Conservation (phyloP, 2,797 vertebrate species). For the Notamacropus eugenii region DNA sequence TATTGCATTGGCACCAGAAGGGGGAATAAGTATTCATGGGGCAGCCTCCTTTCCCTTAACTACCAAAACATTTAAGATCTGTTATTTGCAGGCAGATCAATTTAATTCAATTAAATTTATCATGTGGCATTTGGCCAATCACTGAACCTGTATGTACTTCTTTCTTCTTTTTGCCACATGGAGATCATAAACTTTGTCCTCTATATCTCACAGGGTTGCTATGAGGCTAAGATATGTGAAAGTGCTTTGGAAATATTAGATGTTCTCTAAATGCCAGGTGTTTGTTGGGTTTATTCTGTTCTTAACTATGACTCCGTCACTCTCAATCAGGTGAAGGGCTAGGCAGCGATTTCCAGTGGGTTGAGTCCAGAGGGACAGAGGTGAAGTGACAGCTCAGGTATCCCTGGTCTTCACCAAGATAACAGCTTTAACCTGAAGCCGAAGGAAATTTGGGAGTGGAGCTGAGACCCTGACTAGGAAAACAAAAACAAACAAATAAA, state of each 20-base stretch:
- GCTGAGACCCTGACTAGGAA: neutral
- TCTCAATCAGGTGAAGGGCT: neutral
- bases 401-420: too few relatives aligned
- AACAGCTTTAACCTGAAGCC: neutral
- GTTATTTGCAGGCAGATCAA: neutral
- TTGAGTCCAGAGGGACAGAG: conserved; percentile 1
- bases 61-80: neutral
- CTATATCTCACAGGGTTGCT: neutral
- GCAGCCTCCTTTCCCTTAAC: neutral
- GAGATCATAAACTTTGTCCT: neutral
- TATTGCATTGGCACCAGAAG: too few relatives aligned
- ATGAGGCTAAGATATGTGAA: neutral
- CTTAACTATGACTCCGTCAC: neutral
- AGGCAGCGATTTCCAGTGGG: neutral
- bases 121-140: neutral
- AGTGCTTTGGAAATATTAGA: neutral
- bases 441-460: neutral
- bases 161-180: neutral
- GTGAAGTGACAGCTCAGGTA: neutral
- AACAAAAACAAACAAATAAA: neutral
- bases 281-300: neutral
- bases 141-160: neutral
- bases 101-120: too few relatives aligned
- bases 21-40: neutral
- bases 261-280: neutral